These are phyloP conservation scores for Psilanteris sp. DNA, from an alignment of 1,140 invertebrate genomes.

Conservation along the genomic window DNA sequence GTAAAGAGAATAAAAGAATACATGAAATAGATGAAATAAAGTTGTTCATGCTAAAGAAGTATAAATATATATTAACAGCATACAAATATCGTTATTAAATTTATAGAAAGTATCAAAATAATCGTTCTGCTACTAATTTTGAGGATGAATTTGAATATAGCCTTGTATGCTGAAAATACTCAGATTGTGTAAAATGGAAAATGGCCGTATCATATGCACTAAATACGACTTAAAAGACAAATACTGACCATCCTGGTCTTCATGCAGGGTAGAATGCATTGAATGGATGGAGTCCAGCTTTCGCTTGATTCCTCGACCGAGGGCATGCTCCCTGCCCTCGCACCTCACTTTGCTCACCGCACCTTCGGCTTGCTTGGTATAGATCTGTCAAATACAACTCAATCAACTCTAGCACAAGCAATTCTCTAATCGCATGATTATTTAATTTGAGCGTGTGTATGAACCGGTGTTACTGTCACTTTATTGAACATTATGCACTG, in stretches of 20 bases:
- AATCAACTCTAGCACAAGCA: constrained; percentile 78
- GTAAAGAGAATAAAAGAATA: constrained; percentile 28
- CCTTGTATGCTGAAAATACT: constrained; percentile 8
- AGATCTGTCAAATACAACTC: constrained; percentile 81
- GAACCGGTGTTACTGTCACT: constrained; percentile 26
- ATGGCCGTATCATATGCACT: too few relatives aligned
- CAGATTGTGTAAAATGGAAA: too few relatives aligned
- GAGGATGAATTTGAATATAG: neutral
- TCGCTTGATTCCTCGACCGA: constrained; percentile 79
- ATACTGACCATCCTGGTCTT: constrained; percentile 81
- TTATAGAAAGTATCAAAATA: too few relatives aligned
- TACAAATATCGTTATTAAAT: too few relatives aligned
- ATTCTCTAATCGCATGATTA: constrained; percentile 75
- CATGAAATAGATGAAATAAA: constrained; percentile 8
- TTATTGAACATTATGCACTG: constrained; percentile 33
- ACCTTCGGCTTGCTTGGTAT: constrained; percentile 80
- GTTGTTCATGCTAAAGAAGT: too few relatives aligned
- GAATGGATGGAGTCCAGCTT: constrained; percentile 80
- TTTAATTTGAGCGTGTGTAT: constrained; percentile 46
- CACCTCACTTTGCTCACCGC: constrained; percentile 79
- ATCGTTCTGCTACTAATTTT: too few relatives aligned
- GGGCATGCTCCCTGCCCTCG: constrained; percentile 77
- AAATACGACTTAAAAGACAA: constrained; percentile 73
- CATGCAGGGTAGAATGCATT: constrained; percentile 80
- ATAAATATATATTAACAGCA: too few relatives aligned